Evolutionary conservation across 2,797 vertebrate genomes (phyloP).

Genomic region (Salarias fasciatus): DNA sequence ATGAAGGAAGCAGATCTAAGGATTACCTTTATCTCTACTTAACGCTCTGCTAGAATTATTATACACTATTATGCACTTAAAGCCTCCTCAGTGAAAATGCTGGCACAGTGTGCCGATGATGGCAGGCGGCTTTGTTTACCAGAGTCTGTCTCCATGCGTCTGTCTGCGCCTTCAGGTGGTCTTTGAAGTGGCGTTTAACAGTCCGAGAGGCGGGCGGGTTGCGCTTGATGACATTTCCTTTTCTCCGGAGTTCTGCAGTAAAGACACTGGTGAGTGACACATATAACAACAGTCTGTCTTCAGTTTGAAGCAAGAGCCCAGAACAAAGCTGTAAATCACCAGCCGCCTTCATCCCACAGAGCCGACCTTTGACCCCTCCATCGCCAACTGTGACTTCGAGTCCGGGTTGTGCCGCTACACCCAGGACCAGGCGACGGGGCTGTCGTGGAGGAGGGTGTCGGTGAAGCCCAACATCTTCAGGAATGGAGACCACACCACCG

Average conservation of each 20-base stretch:
- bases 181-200: conserved; percentile 96
- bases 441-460: conserved; percentile 89
- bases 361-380: conserved; percentile 83
- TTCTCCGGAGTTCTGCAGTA: conserved; percentile 89
- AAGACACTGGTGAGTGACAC: conserved; percentile 84
- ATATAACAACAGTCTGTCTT: neutral
- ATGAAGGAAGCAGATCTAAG: too few relatives aligned
- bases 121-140: neutral
- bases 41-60: too few relatives aligned
- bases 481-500: conserved; percentile 92
- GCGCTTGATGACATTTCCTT: conserved; percentile 94
- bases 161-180: conserved; percentile 82
- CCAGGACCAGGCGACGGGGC: conserved; percentile 78
- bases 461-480: conserved; percentile 90
- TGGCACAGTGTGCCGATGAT: too few relatives aligned
- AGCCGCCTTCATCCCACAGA: conserved; percentile 70
- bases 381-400: conserved; percentile 92
- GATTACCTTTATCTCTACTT: too few relatives aligned
- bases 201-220: conserved; percentile 88
- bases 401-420: conserved; percentile 88
- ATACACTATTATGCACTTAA: too few relatives aligned
- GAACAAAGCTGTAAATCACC: too few relatives aligned
- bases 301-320: too few relatives aligned
- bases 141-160: neutral
- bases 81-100: too few relatives aligned